Base-by-base conservation (phyloP, 2,888 invertebrate species). In the Lasioglossum marginatum region DNA sequence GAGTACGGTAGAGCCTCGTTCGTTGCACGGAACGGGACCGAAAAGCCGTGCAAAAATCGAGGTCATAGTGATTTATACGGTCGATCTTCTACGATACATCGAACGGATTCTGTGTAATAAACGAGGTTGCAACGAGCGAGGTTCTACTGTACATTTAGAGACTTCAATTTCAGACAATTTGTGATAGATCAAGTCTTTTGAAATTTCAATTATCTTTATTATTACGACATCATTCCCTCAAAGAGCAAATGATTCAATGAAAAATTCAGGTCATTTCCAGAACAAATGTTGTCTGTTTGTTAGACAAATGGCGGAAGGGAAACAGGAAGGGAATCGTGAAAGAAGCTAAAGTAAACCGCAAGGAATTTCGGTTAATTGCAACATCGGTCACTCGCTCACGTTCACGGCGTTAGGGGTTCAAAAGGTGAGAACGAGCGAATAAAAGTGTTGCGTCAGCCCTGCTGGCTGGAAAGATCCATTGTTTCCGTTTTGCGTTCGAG, bases 291-390 rank as follows among this genome's bases (percentile, higher is more conserved):
- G 4, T 1, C 27, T 2, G 5, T 63, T 5, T 63, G 31, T 31
- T 31, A 31, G 63, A 5, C 31, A 63, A 63, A 63, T 27, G 27
- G 27, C 16, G 31, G 63, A 34, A 19, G 34, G 5, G 27, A 37
- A 70, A n/a, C 19, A 23, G 19, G n/a, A 40, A 34, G 68, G 8
- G 16, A 31, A 16, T 31, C 19, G 12, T 43, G 68, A 40, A 70
- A 70, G 40, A 70, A 23, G 40, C 23, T 5, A 70, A n/a, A 6
- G 37, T 23, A 73, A 68, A 79, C 77, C 60, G 52, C 80, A 70
- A n/a, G 75, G 76, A 80, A 87, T 77, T 80, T 70, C 71, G 83
- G 85, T 82, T 85, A 84, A 88, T 84, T 83, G 80, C 86, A 52
- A 57, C 71, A 68, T 71, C 52, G 75, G 37, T 76, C 57, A 72